A percentile compares a stretch with the other conserved stretches of the same genome.
Conservation (phyloP, 2,888 invertebrate genomes). For the Caenorhabditis uteleia region DNA sequence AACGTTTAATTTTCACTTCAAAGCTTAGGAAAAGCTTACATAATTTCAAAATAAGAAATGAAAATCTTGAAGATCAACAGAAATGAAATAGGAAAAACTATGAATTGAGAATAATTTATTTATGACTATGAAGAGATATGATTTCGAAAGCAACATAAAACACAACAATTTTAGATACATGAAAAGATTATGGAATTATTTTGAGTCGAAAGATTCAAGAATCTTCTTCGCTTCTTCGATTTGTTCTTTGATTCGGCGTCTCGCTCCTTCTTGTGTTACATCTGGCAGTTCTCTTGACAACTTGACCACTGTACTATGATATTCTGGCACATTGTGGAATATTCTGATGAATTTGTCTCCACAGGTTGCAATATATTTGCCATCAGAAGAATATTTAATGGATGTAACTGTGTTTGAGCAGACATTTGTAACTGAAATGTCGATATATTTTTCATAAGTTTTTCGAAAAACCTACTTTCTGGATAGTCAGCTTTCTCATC, state of each 20-base stretch:
- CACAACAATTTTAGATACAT: too few species aligned
- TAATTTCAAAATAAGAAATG: too few species aligned
- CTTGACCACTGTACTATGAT: constrained; percentile 30
- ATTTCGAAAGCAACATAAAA: too few species aligned
- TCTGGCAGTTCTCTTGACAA: constrained; percentile 27
- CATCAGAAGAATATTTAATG: constrained; percentile 80
- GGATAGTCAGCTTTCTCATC: constrained; percentile 74
- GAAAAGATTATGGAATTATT: too few species aligned
- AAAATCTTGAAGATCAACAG: too few species aligned
- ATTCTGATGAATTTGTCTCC: constrained; percentile 75
- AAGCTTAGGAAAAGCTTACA: too few species aligned
- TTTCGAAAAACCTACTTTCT: constrained; percentile 56
- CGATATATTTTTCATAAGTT: background rate
- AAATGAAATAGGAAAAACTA: too few species aligned
- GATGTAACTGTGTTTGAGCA: constrained; percentile 76
- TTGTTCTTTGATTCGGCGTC: constrained; percentile 34
- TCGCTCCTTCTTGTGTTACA: constrained; percentile 35
- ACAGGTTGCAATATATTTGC: constrained; percentile 74
- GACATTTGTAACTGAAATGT: constrained; percentile 75
- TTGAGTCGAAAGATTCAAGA: too few species aligned
- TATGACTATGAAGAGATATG: too few species aligned
- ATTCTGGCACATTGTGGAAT: constrained; percentile 80
- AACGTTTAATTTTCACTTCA: too few species aligned
- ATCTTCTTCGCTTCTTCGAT: constrained; percentile 31
- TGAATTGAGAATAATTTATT: too few species aligned